Evolutionary conservation across 1,140 invertebrate genomes (phyloP).

Genomic region (Nebria ingens): DNA sequence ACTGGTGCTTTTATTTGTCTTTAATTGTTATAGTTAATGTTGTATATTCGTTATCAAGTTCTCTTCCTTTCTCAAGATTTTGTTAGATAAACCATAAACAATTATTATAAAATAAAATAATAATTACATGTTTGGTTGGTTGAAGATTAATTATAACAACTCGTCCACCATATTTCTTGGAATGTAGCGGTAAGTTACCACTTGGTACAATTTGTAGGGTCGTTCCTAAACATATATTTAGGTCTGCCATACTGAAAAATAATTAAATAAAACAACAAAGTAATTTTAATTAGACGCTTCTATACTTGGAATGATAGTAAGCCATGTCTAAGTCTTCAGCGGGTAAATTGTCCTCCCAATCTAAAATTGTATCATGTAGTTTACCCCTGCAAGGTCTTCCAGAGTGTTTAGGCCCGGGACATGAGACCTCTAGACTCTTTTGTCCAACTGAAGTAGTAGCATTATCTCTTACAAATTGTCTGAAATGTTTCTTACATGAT

Average conservation of each 20-base stretch:
- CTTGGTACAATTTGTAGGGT: slow-evolving; percentile 96
- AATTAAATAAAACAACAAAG: slow-evolving; percentile 11
- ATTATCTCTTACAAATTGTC: slow-evolving; percentile 70
- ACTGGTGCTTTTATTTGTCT: no score
- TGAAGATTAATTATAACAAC: slow-evolving; percentile 95
- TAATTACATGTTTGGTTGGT: slow-evolving; percentile 86
- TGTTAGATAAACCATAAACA: background rate
- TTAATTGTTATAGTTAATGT: no score
- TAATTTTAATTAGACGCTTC: slow-evolving; percentile 12
- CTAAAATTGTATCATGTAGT: slow-evolving; percentile 84
- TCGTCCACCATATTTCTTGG: slow-evolving; percentile 79
- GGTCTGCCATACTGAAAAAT: slow-evolving; percentile 65
- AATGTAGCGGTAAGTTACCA: slow-evolving; percentile 83
- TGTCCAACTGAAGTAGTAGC: slow-evolving; percentile 85
- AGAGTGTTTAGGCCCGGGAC: slow-evolving; percentile 48
- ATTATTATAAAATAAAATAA: background rate
- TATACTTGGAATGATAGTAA: slow-evolving; percentile 76
- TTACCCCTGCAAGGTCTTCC: slow-evolving; percentile 72
- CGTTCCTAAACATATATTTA: slow-evolving; percentile 90
- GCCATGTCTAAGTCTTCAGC: slow-evolving; percentile 79
- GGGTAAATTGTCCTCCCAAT: slow-evolving; percentile 95
- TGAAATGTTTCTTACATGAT: slow-evolving; percentile 30
- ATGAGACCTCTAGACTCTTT: slow-evolving; percentile 71
- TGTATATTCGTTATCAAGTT: no score
- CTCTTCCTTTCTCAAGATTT: no score